Conservation (phyloP, 2,888 invertebrate genomes). For the Psylliodes chrysocephalus region DNA sequence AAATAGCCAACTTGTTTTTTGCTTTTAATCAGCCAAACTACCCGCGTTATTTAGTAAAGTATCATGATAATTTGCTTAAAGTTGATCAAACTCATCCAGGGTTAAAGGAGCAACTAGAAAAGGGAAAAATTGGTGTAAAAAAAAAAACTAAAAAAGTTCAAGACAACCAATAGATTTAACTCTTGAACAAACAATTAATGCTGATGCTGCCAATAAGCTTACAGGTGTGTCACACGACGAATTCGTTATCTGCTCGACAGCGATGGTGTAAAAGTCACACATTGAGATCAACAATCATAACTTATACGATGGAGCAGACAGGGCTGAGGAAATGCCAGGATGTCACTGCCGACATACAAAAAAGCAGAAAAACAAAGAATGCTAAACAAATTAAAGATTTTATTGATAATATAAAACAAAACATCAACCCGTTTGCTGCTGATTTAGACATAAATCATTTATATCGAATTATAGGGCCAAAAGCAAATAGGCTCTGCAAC, state of each 20-base stretch:
- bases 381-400: conserved; percentile 15
- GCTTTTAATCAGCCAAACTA: conserved; percentile 33
- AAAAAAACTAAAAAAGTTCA: too few relatives aligned
- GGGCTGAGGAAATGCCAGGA: conserved; percentile 1
- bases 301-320: background rate
- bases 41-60: conserved; percentile 39
- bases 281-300: conserved; percentile 1
- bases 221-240: conserved; percentile 11
- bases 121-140: conserved; percentile 35
- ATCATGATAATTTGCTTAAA: conserved; percentile 29
- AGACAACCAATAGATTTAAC: conserved; percentile 25
- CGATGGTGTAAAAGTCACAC: conserved; percentile 22
- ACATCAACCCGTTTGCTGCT: too few relatives aligned
- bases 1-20: background rate
- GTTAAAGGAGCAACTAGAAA: too few relatives aligned
- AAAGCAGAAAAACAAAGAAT: conserved; percentile 16
- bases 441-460: conserved; percentile 25
- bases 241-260: conserved; percentile 1
- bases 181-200: conserved; percentile 51
- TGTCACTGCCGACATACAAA: conserved; percentile 33
- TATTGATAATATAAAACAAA: conserved; percentile 5
- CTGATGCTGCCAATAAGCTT: conserved; percentile 42
- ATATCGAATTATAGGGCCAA: too few relatives aligned
- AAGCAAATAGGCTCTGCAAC: too few relatives aligned
- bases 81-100: conserved; percentile 13